These are phyloP conservation scores for Callimorpha dominula DNA, from an alignment of 2,888 invertebrate species.

Conservation along the genomic window DNA sequence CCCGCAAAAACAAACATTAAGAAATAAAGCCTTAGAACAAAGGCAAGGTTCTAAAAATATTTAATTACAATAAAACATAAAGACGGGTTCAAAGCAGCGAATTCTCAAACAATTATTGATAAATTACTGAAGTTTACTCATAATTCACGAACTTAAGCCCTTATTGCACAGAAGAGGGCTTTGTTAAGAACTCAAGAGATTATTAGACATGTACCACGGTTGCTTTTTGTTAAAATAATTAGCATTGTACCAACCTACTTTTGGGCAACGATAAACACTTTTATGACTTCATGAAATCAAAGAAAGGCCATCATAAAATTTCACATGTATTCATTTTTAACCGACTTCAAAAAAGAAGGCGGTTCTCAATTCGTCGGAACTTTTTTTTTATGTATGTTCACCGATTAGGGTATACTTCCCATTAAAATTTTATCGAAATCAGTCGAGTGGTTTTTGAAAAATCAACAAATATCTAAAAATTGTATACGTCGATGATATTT, in stretches of 20 bases:
- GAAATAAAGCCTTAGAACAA: slow-evolving; percentile 4
- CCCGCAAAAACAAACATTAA: background rate
- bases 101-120: slow-evolving; percentile 52
- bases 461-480: too few relatives aligned
- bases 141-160: slow-evolving; percentile 51
- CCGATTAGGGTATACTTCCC: too few relatives aligned
- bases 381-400: too few relatives aligned
- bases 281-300: background rate
- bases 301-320: background rate
- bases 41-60: slow-evolving; percentile 41
- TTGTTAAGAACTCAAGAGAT: slow-evolving; percentile 29
- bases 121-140: slow-evolving; percentile 51
- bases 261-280: background rate
- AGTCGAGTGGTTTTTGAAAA: too few relatives aligned
- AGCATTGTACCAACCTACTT: slow-evolving; percentile 7
- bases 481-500: too few relatives aligned
- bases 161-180: slow-evolving; percentile 28
- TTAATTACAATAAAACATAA: slow-evolving; percentile 48
- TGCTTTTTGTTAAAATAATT: slow-evolving; percentile 42
- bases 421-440: too few relatives aligned
- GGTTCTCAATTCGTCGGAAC: too few relatives aligned
- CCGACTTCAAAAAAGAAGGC: too few relatives aligned
- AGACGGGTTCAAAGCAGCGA: slow-evolving; percentile 42
- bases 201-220: slow-evolving; percentile 40
- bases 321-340: too few relatives aligned